Evolutionary conservation across 2,113 vertebrate genomes (phyloP).

Genomic region (Centropristis striata): DNA sequence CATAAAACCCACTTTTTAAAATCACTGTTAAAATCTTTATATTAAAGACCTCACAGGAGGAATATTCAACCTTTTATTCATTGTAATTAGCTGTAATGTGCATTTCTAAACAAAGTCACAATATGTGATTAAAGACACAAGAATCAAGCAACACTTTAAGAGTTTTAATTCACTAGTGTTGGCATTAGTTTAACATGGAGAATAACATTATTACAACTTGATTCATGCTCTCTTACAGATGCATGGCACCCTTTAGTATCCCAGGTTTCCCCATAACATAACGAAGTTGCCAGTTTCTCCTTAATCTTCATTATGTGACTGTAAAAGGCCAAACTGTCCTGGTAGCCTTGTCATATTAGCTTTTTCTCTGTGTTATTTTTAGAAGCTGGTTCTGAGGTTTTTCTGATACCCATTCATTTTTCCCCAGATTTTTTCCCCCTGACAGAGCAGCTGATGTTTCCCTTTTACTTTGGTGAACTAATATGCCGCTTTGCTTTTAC

Average conservation of each 20-base stretch:
- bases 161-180: too few relatives aligned
- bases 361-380: slow-evolving; percentile 36
- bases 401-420: slow-evolving; percentile 10
- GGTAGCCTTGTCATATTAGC: not conserved
- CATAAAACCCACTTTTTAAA: too few relatives aligned
- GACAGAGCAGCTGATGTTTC: slow-evolving; percentile 1
- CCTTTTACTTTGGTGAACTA: slow-evolving; percentile 47
- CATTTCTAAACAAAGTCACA: too few relatives aligned
- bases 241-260: not conserved
- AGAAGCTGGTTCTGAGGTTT: slow-evolving; percentile 7
- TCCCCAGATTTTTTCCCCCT: not conserved
- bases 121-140: too few relatives aligned
- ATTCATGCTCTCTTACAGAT: not conserved
- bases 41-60: too few relatives aligned
- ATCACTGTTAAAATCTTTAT: too few relatives aligned
- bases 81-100: too few relatives aligned
- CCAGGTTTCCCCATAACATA: not conserved
- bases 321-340: not conserved
- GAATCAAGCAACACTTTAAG: too few relatives aligned
- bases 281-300: not conserved
- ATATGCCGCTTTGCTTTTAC: slow-evolving; percentile 71
- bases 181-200: too few relatives aligned
- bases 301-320: not conserved
- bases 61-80: too few relatives aligned
- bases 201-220: too few relatives aligned